A percentile compares a stretch with the other conserved stretches of the same genome.
phyloP scores from a whole-genome alignment of 2,113 vertebrate genomes.

The Megaleporinus macrocephalus region DNA sequence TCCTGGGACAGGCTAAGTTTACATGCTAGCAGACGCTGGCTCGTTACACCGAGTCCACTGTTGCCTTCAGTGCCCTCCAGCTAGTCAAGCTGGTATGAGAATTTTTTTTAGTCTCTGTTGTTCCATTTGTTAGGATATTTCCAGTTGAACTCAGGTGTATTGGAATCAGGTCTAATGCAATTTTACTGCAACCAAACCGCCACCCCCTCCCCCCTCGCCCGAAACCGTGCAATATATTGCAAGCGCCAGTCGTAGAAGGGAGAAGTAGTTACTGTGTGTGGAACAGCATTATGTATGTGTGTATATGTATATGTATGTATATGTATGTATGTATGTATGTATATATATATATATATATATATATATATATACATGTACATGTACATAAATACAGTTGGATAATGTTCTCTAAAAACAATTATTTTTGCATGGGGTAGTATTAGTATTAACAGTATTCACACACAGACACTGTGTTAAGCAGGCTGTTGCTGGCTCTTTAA shows the following conservation, averaged over 20 bases:
- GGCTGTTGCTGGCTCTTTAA: too few species aligned
- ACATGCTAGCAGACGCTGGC: not conserved
- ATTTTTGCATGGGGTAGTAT: too few species aligned
- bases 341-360: too few species aligned
- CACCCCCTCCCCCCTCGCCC: not conserved
- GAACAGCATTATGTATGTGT: not conserved
- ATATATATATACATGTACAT: too few species aligned
- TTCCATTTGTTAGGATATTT: not conserved
- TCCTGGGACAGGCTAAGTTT: not conserved
- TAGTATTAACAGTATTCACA: too few species aligned
- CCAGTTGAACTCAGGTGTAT: slow-evolving; percentile 2
- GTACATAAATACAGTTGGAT: too few species aligned
- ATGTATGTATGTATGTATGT: too few species aligned
- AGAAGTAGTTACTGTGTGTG: not conserved
- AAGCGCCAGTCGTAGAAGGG: not conserved
- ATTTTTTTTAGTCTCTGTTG: not conserved
- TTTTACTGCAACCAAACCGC: not conserved
- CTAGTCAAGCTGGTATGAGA: not conserved
- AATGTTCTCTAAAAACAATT: too few species aligned
- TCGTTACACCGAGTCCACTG: not conserved
- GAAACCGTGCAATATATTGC: not conserved
- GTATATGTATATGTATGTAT: too few species aligned
- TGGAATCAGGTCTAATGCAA: slow-evolving; percentile 12
- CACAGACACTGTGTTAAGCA: too few species aligned
- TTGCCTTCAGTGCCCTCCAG: not conserved